These are phyloP conservation scores for Carcharodon carcharias DNA, from an alignment of 2,797 vertebrate species.

Conservation along the genomic window DNA sequence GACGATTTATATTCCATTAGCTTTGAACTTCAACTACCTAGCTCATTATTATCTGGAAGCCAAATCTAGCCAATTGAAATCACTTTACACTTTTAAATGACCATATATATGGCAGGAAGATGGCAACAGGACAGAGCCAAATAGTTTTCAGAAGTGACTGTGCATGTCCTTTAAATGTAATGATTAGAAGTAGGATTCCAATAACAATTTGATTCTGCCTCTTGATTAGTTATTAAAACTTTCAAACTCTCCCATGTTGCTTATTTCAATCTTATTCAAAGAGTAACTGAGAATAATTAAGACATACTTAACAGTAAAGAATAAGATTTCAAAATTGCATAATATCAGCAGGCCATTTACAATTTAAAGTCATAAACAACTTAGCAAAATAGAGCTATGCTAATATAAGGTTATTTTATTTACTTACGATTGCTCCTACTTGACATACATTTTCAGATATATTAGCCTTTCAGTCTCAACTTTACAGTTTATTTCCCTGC, in stretches of 20 bases:
- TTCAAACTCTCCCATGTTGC: not conserved
- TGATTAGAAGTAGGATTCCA: constrained; percentile 2
- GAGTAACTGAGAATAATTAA: too few relatives aligned
- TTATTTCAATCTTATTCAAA: constrained; percentile 7
- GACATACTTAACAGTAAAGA: too few relatives aligned
- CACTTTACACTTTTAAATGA: not conserved
- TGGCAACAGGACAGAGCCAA: not conserved
- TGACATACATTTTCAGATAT: not conserved
- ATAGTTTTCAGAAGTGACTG: not conserved
- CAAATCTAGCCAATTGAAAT: not conserved
- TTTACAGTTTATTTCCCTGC: not conserved
- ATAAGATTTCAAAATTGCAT: too few relatives aligned
- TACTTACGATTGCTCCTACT: not conserved
- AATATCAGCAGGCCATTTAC: too few relatives aligned
- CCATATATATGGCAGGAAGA: not conserved
- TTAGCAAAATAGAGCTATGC: not conserved
- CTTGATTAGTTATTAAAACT: not conserved
- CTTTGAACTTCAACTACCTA: not conserved
- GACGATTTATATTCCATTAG: not conserved
- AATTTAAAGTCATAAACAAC: not conserved
- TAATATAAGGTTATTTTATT: not conserved
- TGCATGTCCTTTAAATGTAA: constrained; percentile 16
- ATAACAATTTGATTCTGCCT: constrained; percentile 10
- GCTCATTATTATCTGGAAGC: not conserved
- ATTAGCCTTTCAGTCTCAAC: not conserved